These are phyloP conservation scores for Abrostola tripartita DNA, from an alignment of 2,888 invertebrate species.

Conservation along the genomic window DNA sequence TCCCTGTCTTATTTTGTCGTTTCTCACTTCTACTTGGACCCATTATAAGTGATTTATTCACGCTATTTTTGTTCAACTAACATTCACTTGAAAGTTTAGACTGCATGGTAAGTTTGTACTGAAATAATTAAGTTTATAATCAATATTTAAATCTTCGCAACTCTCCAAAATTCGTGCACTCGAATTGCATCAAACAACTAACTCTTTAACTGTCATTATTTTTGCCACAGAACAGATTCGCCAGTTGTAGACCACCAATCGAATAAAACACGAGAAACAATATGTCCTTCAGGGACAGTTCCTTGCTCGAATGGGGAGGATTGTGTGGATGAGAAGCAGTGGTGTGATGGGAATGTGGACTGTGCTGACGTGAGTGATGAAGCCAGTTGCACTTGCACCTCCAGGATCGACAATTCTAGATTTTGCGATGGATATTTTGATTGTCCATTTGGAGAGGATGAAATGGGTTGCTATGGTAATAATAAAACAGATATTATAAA, in stretches of 20 bases:
- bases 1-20: no score
- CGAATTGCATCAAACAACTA: no score
- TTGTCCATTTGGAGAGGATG: constrained; percentile 94
- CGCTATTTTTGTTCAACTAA: no score
- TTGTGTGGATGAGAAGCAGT: constrained; percentile 88
- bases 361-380: constrained; percentile 95
- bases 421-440: constrained; percentile 95
- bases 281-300: constrained; percentile 70
- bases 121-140: no score
- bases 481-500: no score
- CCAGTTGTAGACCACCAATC: constrained; percentile 42
- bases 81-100: no score
- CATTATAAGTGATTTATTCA: not conserved
- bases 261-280: constrained; percentile 65
- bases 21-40: not conserved
- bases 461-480: constrained; percentile 93
- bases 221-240: constrained; percentile 53
- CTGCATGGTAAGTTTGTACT: no score
- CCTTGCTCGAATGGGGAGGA: constrained; percentile 72
- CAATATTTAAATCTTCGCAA: no score
- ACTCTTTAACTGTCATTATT: not conserved
- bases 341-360: constrained; percentile 93
- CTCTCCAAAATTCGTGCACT: no score
- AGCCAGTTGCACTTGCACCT: constrained; percentile 91
- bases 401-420: constrained; percentile 90